Conservation (phyloP, 2,113 vertebrate genomes). For the Sinocyclocheilus maitianheensis region DNA sequence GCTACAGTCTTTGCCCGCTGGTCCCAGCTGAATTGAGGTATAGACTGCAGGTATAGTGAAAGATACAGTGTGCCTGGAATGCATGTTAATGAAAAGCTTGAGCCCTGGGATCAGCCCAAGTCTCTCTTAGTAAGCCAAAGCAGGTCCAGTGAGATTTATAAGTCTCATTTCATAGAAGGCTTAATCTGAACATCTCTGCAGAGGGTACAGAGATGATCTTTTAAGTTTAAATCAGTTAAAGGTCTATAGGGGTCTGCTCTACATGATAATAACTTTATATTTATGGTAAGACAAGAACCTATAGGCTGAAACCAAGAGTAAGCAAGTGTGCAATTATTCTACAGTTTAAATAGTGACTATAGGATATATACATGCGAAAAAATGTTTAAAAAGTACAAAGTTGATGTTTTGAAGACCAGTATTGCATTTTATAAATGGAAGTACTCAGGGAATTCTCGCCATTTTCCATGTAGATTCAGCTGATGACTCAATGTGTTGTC, state of each 20-base stretch:
- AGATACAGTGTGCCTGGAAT: conserved; percentile 50
- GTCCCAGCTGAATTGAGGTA: background rate
- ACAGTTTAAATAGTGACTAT: background rate
- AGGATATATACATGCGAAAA: background rate
- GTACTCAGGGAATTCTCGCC: background rate
- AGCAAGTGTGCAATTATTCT: background rate
- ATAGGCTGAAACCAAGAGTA: background rate
- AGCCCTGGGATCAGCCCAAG: background rate
- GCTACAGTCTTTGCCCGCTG: conserved; percentile 23
- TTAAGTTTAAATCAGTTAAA: background rate
- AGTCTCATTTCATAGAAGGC: conserved; percentile 66
- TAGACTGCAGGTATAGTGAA: conserved; percentile 13
- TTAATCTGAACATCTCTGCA: conserved; percentile 59
- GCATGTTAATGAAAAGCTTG: conserved; percentile 58
- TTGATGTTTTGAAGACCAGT: background rate
- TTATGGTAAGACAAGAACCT: background rate
- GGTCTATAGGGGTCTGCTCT: background rate
- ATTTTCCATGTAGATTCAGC: background rate
- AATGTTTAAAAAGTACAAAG: background rate
- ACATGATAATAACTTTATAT: background rate
- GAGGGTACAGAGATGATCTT: background rate
- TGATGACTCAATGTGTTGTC: background rate
- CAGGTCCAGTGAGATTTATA: conserved; percentile 67
- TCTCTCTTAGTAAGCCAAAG: conserved; percentile 51
- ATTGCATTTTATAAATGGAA: background rate